phyloP scores from a whole-genome alignment of 2,797 vertebrate genomes.

The Crocidura indochinensis region DNA sequence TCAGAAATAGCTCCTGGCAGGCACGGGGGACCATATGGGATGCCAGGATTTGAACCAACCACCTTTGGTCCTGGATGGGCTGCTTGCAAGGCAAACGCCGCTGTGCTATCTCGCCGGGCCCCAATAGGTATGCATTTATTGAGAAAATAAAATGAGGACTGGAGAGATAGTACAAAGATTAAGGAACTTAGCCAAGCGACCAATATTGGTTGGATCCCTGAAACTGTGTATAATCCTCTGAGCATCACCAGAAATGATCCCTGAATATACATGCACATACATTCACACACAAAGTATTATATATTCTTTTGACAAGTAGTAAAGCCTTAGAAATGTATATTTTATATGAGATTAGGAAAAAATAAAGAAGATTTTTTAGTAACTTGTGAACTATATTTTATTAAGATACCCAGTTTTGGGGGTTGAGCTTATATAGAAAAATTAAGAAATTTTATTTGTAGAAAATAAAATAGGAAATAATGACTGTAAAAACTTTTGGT shows the following conservation, averaged over 20 bases:
- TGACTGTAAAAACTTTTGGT: not conserved
- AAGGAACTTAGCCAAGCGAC: not conserved
- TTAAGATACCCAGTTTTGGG: not conserved
- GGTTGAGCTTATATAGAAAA: not conserved
- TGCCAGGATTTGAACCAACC: too few species aligned
- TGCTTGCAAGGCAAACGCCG: too few species aligned
- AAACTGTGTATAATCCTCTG: too few species aligned
- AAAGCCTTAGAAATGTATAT: constrained; percentile 25
- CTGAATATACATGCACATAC: too few species aligned
- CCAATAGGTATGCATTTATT: constrained; percentile 8
- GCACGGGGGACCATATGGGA: too few species aligned
- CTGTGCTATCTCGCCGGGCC: too few species aligned
- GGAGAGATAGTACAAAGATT: not conserved
- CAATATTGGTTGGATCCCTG: too few species aligned
- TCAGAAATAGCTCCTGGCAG: too few species aligned
- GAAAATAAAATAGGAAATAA: too few species aligned
- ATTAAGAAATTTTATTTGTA: too few species aligned
- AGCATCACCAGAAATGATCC: too few species aligned
- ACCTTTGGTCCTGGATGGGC: too few species aligned
- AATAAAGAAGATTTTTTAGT: constrained; percentile 57
- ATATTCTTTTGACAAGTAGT: not conserved
- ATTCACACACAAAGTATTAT: not conserved
- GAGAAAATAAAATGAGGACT: constrained; percentile 19
- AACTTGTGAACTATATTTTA: constrained; percentile 43
- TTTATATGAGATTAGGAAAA: constrained; percentile 17